Percentiles rank a stretch among this genome's conserved stretches.
Conservation (phyloP, 1,140 invertebrate genomes). For the Daktulosphaira vitifoliae region DNA sequence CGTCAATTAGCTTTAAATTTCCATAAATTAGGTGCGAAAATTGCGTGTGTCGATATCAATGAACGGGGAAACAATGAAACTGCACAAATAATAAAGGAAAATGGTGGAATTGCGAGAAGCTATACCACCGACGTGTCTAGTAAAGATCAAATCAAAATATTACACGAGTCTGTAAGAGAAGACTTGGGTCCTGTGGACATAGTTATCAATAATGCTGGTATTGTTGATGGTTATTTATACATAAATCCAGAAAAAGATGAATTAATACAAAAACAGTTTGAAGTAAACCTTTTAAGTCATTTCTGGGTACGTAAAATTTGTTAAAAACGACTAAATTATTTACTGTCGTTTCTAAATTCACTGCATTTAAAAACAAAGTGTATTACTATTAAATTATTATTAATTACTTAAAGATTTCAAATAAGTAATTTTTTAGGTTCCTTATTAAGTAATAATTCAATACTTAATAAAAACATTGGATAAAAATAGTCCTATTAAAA, state of each 20-base stretch:
- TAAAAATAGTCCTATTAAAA: too few relatives aligned
- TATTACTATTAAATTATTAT: too few relatives aligned
- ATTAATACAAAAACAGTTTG: conserved; percentile 35
- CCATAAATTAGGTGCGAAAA: conserved; percentile 51
- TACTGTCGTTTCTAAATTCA: too few relatives aligned
- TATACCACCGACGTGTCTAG: conserved; percentile 44
- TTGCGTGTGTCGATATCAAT: conserved; percentile 61
- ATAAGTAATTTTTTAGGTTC: too few relatives aligned
- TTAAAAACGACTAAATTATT: too few relatives aligned
- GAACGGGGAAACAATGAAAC: conserved; percentile 47
- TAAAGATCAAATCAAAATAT: conserved; percentile 36
- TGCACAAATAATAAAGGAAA: conserved; percentile 42
- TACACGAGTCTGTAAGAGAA: conserved; percentile 34
- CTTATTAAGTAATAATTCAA: too few relatives aligned
- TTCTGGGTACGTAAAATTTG: conserved; percentile 40
- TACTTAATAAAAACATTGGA: too few relatives aligned
- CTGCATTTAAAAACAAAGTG: too few relatives aligned
- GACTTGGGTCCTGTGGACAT: conserved; percentile 38
- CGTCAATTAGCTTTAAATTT: conserved; percentile 56
- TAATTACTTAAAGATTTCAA: too few relatives aligned
- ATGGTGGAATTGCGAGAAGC: conserved; percentile 20
- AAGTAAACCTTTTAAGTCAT: conserved; percentile 40
- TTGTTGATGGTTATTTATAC: conserved; percentile 37
- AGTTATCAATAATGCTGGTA: conserved; percentile 41
- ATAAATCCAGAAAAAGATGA: conserved; percentile 42